Conservation (phyloP, 2,797 vertebrate species). For the Acipenser transmontanus region DNA sequence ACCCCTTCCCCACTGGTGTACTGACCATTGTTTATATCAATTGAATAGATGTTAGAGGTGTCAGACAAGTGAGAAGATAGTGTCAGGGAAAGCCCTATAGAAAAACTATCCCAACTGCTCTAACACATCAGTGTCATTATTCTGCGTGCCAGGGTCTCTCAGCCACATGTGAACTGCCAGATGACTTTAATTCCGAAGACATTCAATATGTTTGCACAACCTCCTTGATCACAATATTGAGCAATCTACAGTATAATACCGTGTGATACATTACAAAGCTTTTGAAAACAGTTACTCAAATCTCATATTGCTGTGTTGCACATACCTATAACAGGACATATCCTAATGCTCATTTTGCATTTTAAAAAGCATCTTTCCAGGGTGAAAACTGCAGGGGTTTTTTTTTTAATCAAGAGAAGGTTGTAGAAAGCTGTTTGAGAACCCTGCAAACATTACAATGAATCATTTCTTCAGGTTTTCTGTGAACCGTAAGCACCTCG, state of each 20-base stretch:
- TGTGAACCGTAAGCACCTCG: background rate
- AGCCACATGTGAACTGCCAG: constrained; percentile 6
- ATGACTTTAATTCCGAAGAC: constrained; percentile 2
- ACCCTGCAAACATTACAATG: background rate
- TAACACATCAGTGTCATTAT: background rate
- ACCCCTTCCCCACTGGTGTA: background rate
- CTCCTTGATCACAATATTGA: background rate
- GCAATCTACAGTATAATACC: background rate
- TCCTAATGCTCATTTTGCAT: background rate
- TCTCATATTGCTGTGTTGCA: background rate
- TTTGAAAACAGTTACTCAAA: background rate
- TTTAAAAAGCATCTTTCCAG: background rate
- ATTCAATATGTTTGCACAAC: constrained; percentile 10
- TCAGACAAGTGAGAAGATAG: background rate
- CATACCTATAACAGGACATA: background rate
- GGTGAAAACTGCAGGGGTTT: background rate
- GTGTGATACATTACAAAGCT: background rate
- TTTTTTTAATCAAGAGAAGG: background rate
- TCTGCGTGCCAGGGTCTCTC: background rate
- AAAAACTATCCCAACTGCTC: background rate
- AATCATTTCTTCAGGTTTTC: constrained; percentile 8
- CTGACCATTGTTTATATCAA: too few relatives aligned
- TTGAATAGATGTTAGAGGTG: too few relatives aligned
- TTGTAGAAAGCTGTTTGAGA: background rate
- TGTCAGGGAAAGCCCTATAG: background rate